Percentiles rank a stretch among this genome's conserved stretches.
These are phyloP conservation scores for Aurelia coerulea DNA, from an alignment of 30 jellyfish, hydroid and myxozoan species.

Conservation along the genomic window DNA sequence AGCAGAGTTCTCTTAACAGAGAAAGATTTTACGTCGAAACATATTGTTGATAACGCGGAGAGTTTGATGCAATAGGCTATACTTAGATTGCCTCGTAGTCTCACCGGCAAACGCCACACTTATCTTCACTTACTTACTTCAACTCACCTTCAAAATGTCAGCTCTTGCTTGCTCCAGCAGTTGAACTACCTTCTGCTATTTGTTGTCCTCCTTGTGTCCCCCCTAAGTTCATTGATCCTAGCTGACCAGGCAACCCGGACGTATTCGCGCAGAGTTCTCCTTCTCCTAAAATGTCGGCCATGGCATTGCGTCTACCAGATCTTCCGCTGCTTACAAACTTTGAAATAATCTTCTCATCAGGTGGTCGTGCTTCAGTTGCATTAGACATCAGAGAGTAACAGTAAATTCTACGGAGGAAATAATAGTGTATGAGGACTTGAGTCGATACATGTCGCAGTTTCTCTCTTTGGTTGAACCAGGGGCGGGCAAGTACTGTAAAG, in stretches of 20 bases:
- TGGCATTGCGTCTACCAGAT: constrained; percentile 78
- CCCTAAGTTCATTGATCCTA: constrained; percentile 52
- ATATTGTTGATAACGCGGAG: no score
- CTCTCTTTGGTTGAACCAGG: no score
- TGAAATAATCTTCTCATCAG: constrained; percentile 24
- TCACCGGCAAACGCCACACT: no score
- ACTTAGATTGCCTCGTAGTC: no score
- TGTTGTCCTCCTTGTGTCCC: constrained; percentile 14
- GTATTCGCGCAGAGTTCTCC: constrained; percentile 36
- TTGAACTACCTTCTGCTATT: background rate
- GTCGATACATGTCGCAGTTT: no score
- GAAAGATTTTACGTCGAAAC: no score
- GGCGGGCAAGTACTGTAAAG: no score
- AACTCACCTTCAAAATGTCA: no score
- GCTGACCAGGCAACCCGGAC: constrained; percentile 59
- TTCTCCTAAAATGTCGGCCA: constrained; percentile 64
- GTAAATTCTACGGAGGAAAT: constrained; percentile 3
- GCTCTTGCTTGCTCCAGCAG: constrained; percentile 1
- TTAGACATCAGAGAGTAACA: constrained; percentile 36
- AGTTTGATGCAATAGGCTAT: no score
- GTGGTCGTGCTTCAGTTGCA: constrained; percentile 26
- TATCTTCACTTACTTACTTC: no score
- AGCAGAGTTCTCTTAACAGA: no score
- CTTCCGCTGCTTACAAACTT: constrained; percentile 73
- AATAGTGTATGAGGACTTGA: no score